These are phyloP conservation scores for Cephus pygmeus DNA, from an alignment of 2,888 invertebrate genomes.

Conservation along the genomic window DNA sequence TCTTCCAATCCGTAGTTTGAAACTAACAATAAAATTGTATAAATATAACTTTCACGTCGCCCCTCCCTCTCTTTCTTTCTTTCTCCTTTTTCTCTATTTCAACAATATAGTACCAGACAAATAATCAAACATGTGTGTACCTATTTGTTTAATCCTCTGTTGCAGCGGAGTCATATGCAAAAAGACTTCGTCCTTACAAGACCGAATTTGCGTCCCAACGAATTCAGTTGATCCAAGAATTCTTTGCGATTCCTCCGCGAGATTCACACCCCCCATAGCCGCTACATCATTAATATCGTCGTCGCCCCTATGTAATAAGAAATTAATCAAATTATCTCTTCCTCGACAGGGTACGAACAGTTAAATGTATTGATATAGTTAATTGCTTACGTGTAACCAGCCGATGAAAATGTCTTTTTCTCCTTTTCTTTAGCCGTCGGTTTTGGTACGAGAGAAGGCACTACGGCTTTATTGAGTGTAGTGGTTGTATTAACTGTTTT, in stretches of 20 bases:
- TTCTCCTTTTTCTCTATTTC: neutral
- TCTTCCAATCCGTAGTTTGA: constrained; percentile 83
- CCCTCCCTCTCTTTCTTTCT: too few species aligned
- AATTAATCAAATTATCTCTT: constrained; percentile 54
- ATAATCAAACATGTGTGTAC: constrained; percentile 62
- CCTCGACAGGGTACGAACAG: neutral
- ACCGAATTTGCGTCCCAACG: constrained; percentile 86
- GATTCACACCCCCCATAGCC: constrained; percentile 98
- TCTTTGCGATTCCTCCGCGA: constrained; percentile 94
- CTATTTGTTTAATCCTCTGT: constrained; percentile 79
- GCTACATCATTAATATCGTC: constrained; percentile 99
- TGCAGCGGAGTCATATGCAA: constrained; percentile 83
- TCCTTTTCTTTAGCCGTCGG: constrained; percentile 82
- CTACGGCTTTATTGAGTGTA: constrained; percentile 69
- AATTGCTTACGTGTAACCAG: constrained; percentile 66
- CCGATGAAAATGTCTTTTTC: constrained; percentile 75
- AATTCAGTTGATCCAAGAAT: constrained; percentile 92
- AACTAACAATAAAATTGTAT: constrained; percentile 61
- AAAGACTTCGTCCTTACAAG: constrained; percentile 93
- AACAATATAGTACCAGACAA: neutral
- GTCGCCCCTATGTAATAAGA: constrained; percentile 78
- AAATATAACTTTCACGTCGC: neutral
- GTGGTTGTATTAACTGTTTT: constrained; percentile 60
- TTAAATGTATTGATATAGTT: constrained; percentile 1
- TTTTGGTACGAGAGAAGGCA: constrained; percentile 69